phyloP scores from a whole-genome alignment of 35 echinoderm and acorn worm genomes.

The Acanthaster planci region DNA sequence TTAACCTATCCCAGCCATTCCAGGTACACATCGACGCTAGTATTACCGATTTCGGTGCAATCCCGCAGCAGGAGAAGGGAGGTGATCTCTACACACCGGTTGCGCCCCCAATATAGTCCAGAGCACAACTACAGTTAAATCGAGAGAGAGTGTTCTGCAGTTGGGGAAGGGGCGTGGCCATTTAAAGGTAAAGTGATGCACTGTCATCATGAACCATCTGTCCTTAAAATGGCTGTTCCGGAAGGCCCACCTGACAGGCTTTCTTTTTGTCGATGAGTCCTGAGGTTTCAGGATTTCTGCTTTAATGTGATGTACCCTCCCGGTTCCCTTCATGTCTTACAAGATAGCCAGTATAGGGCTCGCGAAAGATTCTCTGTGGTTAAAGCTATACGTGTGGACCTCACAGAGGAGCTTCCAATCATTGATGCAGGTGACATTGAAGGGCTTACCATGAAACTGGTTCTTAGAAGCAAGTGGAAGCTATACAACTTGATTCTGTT shows the following conservation, averaged over 20 bases:
- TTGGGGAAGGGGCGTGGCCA: constrained; percentile 40
- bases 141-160: constrained; percentile 38
- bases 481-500: not conserved
- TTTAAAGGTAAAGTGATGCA: constrained; percentile 14
- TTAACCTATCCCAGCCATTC: constrained; percentile 6
- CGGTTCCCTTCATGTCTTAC: constrained; percentile 21
- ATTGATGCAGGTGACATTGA: not conserved
- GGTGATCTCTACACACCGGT: not conserved
- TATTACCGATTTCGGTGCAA: not conserved
- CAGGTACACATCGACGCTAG: constrained; percentile 30
- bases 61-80: constrained; percentile 25
- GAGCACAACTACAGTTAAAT: constrained; percentile 7
- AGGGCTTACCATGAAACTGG: not conserved
- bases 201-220: constrained; percentile 33
- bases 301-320: constrained; percentile 36
- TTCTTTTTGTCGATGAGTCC: constrained; percentile 38
- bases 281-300: constrained; percentile 32
- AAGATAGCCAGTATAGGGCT: constrained; percentile 29
- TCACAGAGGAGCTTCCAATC: not conserved
- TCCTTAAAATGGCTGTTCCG: constrained; percentile 35
- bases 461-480: not conserved
- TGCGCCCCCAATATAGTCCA: not conserved
- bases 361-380: not conserved
- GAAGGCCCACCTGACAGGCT: not conserved
- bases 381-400: not conserved